Percentiles rank a stretch among this genome's conserved stretches.
Conservation (phyloP, 2,888 invertebrate species). For the Calephelis perditalis region DNA sequence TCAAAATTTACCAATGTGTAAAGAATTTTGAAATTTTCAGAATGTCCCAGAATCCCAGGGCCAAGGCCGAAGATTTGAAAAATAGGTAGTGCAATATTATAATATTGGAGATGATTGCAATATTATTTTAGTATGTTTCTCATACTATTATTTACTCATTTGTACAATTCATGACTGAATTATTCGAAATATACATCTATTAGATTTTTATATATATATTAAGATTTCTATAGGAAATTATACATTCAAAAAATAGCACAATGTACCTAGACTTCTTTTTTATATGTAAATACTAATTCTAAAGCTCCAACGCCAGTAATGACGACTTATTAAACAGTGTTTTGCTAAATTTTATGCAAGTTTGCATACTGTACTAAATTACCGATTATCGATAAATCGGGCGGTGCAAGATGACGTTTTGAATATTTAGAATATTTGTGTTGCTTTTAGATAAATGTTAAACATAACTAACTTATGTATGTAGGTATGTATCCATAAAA, state of each 20-base stretch:
- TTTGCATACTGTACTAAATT: background rate
- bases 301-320: background rate
- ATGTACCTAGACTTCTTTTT: slow-evolving; percentile 6
- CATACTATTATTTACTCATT: slow-evolving; percentile 3
- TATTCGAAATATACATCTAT: slow-evolving; percentile 10
- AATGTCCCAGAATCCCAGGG: background rate
- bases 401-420: too few relatives aligned
- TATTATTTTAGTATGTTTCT: slow-evolving; percentile 6
- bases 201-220: slow-evolving; percentile 12
- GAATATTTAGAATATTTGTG: background rate
- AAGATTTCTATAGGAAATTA: slow-evolving; percentile 16
- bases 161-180: slow-evolving; percentile 7
- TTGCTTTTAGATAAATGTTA: slow-evolving; percentile 11
- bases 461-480: slow-evolving; percentile 7
- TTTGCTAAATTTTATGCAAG: background rate
- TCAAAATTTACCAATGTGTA: too few relatives aligned
- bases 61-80: background rate
- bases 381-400: too few relatives aligned
- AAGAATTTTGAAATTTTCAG: too few relatives aligned
- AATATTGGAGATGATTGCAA: slow-evolving; percentile 1
- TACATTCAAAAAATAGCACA: slow-evolving; percentile 14
- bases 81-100: slow-evolving; percentile 5
- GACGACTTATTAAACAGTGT: background rate
- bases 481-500: background rate
- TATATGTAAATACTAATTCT: slow-evolving; percentile 9